Evolutionary conservation across 2,888 invertebrate species (phyloP), one percentile per base, ranked within the genome.

Genomic region (Scrobipalpa atriplicella): DNA sequence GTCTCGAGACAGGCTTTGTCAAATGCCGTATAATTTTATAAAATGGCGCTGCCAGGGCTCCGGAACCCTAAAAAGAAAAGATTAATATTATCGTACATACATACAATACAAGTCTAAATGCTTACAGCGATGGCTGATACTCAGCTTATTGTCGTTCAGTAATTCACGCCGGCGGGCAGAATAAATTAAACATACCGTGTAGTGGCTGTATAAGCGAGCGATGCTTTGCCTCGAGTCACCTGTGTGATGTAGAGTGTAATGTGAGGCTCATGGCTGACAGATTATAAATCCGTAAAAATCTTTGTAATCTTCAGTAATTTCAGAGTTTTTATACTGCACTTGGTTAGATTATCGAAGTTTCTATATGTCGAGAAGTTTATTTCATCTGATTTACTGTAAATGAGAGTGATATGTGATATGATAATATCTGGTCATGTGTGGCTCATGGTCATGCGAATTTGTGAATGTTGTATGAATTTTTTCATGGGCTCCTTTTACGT

Each of bases 131-230:
- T 13, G 13, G 43, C 43, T 43, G 43, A 43, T 43, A 13, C 13
- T 13, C 43, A 43, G 43, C 8, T 8, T 10, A 43, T 43, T 43
- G 43, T 43, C 43, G 43, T 43, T 13, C 43, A 43, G 43, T 43
- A 43, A 43, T 43, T 11, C 43, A 43, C 43, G 43, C 43, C 43
- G 13, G 11, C 11, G 43, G 43, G 43, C 1, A 13, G 43, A 11
- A 43, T 43, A 43, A 43, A 43, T 43, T 43, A 43, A 43, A 11
- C 13, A 43, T 43, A 41, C 43, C 13, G 43, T 43, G 43, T 43
- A 13, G 52, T 18, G 52, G 52, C 52, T 52, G 52, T 54, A 54
- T 54, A n/a, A n/a, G 54, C 54, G 54, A 19, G 21, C 19, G 54
- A 54, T 9, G 18, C 54, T n/a, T 19, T 54, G 54, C 54, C 39